Percentiles rank a stretch among this genome's conserved stretches.
Conservation (phyloP, 1,140 invertebrate genomes). For the Lepidurus arcticus region DNA sequence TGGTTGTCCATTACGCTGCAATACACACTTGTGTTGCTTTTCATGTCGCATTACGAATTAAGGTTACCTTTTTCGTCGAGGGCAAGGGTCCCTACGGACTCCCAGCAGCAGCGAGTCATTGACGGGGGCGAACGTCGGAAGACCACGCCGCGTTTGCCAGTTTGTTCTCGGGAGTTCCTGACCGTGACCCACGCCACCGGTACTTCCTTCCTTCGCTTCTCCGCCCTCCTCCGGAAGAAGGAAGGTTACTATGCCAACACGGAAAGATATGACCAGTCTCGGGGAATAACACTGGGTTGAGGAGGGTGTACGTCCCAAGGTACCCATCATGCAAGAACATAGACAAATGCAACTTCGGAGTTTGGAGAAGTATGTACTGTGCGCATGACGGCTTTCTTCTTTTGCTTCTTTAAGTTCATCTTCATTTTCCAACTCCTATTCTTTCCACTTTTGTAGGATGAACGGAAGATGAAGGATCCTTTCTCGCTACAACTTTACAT, state of each 20-base stretch:
- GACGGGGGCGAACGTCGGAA: neutral
- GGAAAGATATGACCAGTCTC: conserved; percentile 8
- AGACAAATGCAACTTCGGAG: conserved; percentile 8
- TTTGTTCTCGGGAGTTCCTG: neutral
- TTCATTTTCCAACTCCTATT: neutral
- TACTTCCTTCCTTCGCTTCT: neutral
- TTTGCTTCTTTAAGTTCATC: neutral
- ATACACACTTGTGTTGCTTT: neutral
- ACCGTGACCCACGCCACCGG: neutral
- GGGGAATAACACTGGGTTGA: neutral
- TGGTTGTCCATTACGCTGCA: neutral
- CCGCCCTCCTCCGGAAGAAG: neutral
- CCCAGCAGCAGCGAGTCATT: neutral
- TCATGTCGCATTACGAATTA: conserved; percentile 7
- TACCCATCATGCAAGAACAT: neutral
- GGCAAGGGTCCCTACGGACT: neutral
- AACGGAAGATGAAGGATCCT: neutral
- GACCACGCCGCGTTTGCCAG: neutral
- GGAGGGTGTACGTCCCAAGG: neutral
- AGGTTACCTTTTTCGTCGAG: neutral
- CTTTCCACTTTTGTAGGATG: neutral
- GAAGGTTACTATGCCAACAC: neutral
- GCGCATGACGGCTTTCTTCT: neutral
- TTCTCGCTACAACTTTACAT: neutral
- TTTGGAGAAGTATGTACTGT: neutral